These are phyloP conservation scores for Anarrhichthys ocellatus DNA, from an alignment of 2,113 vertebrate species.

Conservation along the genomic window DNA sequence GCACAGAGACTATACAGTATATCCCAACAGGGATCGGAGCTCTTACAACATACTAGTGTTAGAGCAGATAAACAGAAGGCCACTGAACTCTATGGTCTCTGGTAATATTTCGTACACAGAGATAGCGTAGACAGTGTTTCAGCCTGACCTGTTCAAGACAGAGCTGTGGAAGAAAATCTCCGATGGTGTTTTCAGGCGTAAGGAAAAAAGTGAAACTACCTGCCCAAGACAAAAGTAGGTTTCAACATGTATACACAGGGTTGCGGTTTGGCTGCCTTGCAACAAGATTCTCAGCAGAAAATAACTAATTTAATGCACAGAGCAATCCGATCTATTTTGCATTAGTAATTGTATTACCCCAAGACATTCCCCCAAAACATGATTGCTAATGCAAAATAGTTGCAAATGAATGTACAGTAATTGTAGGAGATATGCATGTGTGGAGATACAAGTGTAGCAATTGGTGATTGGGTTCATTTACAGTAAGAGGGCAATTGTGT, in stretches of 20 bases:
- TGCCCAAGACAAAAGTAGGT: slow-evolving; percentile 10
- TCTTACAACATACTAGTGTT: slow-evolving; percentile 6
- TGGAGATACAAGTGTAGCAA: slow-evolving; percentile 22
- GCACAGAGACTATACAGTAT: background rate
- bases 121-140: slow-evolving; percentile 3
- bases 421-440: slow-evolving; percentile 11
- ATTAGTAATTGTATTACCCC: slow-evolving; percentile 29
- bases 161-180: slow-evolving; percentile 44
- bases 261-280: background rate
- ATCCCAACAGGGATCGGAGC: slow-evolving; percentile 9
- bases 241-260: background rate
- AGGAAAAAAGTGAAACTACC: slow-evolving; percentile 32
- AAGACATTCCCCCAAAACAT: slow-evolving; percentile 29
- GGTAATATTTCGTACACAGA: background rate
- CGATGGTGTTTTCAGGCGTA: slow-evolving; percentile 21
- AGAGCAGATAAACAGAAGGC: slow-evolving; percentile 22
- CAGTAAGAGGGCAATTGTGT: slow-evolving; percentile 10
- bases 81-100: slow-evolving; percentile 20
- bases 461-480: slow-evolving; percentile 24
- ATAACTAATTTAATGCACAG: background rate
- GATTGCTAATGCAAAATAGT: slow-evolving; percentile 35
- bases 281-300: background rate
- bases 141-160: slow-evolving; percentile 41
- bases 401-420: slow-evolving; percentile 36
- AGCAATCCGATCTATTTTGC: slow-evolving; percentile 24